phyloP scores from a whole-genome alignment of 1,140 invertebrate genomes.

The Elymnias hypermnestra region DNA sequence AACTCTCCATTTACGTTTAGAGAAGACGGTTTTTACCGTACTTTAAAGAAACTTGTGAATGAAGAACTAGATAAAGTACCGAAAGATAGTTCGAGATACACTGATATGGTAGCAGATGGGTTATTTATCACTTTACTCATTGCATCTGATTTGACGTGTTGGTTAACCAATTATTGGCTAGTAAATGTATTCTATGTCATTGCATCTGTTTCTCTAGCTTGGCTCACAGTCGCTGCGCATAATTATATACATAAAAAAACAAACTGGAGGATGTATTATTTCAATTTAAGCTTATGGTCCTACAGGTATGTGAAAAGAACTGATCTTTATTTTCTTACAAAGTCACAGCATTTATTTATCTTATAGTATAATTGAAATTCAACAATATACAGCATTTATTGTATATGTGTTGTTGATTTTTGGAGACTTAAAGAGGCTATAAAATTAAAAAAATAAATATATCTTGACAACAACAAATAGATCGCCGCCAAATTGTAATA shows the following conservation, averaged over 20 bases:
- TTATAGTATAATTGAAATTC: no score
- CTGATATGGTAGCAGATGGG: conserved; percentile 45
- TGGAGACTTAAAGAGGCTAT: no score
- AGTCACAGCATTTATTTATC: no score
- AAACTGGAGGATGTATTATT: conserved; percentile 89
- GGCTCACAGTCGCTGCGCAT: conserved; percentile 80
- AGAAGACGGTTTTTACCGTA: conserved; percentile 81
- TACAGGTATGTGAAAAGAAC: conserved; percentile 73
- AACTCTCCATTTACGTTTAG: conserved; percentile 82
- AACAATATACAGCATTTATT: no score
- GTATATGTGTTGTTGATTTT: no score
- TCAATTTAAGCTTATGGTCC: conserved; percentile 82
- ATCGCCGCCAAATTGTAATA: no score
- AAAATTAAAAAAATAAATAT: no score
- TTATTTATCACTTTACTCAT: conserved; percentile 38
- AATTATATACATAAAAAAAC: conserved; percentile 89
- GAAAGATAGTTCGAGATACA: conserved; percentile 25
- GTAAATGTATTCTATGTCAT: conserved; percentile 37
- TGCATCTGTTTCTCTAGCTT: conserved; percentile 72
- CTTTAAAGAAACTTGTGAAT: conserved; percentile 78
- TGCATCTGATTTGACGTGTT: conserved; percentile 39
- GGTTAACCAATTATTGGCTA: conserved; percentile 38
- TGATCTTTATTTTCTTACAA: no score
- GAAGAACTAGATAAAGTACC: conserved; percentile 71
- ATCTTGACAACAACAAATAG: no score